Base-by-base conservation (phyloP, 2,113 vertebrate genomes). In the Aphyosemion australe region DNA sequence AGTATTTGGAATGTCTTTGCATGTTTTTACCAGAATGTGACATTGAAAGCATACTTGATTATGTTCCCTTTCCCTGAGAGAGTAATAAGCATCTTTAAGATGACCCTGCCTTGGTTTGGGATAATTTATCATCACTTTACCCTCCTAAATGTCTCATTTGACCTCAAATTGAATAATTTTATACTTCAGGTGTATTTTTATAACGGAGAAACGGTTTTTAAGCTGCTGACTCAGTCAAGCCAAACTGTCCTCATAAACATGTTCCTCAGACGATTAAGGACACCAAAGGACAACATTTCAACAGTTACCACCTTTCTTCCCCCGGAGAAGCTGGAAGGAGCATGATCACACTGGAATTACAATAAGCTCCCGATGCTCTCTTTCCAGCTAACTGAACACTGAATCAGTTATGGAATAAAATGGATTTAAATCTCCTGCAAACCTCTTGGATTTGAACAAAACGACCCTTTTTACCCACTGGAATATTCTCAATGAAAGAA, bases 371-470 rank as follows among this genome's bases (percentile, higher is more conserved):
- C 5, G 19, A 61, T 41, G 63, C 52, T 42, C 8, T 65, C 26
- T 67, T 51, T 60, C 76, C 83, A 69, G 76, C 76, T 78, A 84
- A 80, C 62, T 48, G 46, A 52, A 54, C 62, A n/a, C 37, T 8
- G n/a, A 5, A 57, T 73, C 41, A 51, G 11, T 9, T 18, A n/a
- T 8, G 53, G 72, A 74, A 53, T 57, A 52, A 51, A 61, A 63
- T 34, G 49, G 63, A 53, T 61, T 55, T 10, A 46, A 55, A 69
- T 12, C 51, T 41, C 56, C 13, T n/a, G 46, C 1, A 43, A 62
- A 53, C 42, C 61, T 14, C 20, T 43, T 69, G 70, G 55, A 46
- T 67, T 34, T 20, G n/a, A 67, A 45, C 2, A 54, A 55, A 61
- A 26, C 26, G 5, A 26, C 3, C 26, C 5, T 26, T 26, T 26